Evolutionary conservation across 92 coral and sea anemone genomes (phyloP).

Genomic region (Parazoanthus darwini): DNA sequence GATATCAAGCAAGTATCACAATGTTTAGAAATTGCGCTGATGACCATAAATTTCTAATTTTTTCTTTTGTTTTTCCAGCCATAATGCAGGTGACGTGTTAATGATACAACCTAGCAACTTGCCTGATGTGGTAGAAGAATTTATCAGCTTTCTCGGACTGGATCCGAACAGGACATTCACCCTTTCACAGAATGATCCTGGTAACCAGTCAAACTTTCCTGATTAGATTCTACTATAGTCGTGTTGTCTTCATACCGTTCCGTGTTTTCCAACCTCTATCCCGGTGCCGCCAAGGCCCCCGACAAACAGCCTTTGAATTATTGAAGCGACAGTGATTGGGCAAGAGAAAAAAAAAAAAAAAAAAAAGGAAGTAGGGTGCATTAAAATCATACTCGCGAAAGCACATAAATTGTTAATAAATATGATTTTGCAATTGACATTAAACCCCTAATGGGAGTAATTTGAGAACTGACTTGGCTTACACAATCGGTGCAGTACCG

Average conservation of each 20-base stretch:
- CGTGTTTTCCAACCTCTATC: neutral
- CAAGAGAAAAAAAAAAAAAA: too few species aligned
- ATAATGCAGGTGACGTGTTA: constrained; percentile 88
- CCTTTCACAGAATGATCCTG: constrained; percentile 83
- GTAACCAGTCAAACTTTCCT: constrained; percentile 30
- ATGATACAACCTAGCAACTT: constrained; percentile 95
- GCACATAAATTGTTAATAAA: too few species aligned
- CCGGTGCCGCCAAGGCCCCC: too few species aligned
- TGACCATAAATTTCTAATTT: neutral
- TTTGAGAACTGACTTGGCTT: too few species aligned
- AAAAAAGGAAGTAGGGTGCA: too few species aligned
- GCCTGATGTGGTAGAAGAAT: constrained; percentile 80
- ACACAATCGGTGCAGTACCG: too few species aligned
- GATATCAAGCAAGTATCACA: too few species aligned
- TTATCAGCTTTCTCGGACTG: constrained; percentile 70
- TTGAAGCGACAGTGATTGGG: too few species aligned
- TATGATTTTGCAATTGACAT: too few species aligned
- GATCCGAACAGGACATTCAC: constrained; percentile 61
- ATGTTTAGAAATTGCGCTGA: neutral
- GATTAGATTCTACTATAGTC: neutral
- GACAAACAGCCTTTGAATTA: too few species aligned
- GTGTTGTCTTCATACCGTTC: neutral
- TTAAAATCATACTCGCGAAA: too few species aligned
- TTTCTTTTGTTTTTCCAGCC: constrained; percentile 45
- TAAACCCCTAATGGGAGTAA: too few species aligned